phyloP scores from a whole-genome alignment of 2,797 vertebrate species.

The Apogon hyalosoma region DNA sequence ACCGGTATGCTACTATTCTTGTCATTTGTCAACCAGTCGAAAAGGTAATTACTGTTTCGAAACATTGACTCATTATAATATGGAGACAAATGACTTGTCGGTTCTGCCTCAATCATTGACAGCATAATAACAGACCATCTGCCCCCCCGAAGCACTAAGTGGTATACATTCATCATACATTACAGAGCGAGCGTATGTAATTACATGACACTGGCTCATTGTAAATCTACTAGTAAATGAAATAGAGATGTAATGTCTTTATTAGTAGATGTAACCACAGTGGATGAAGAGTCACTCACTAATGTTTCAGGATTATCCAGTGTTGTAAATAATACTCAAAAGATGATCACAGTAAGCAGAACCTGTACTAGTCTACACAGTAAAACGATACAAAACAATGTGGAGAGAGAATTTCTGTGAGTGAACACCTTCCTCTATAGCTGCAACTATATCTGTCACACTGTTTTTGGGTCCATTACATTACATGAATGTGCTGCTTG shows the following conservation, averaged over 20 bases:
- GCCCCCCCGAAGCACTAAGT: conserved; percentile 53
- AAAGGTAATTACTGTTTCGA: conserved; percentile 78
- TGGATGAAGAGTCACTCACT: background rate
- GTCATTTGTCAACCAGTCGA: conserved; percentile 81
- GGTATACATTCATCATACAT: conserved; percentile 67
- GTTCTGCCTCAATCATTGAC: conserved; percentile 71
- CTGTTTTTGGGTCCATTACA: background rate
- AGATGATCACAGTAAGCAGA: background rate
- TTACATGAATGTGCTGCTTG: conserved; percentile 24
- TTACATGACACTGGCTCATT: conserved; percentile 51
- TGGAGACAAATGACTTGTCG: conserved; percentile 77
- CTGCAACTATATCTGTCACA: background rate
- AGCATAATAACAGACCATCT: conserved; percentile 73
- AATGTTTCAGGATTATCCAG: background rate
- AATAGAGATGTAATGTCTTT: conserved; percentile 43
- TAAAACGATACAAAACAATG: background rate
- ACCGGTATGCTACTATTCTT: conserved; percentile 58
- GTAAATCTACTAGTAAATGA: conserved; percentile 57
- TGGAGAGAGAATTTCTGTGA: background rate
- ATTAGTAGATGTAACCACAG: conserved; percentile 19
- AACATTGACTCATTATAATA: conserved; percentile 76
- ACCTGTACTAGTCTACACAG: background rate
- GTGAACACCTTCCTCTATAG: background rate
- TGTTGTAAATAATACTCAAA: background rate
- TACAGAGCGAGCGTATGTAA: conserved; percentile 42